phyloP scores from a whole-genome alignment of 2,797 vertebrate species.

The Sternotherus odoratus region DNA sequence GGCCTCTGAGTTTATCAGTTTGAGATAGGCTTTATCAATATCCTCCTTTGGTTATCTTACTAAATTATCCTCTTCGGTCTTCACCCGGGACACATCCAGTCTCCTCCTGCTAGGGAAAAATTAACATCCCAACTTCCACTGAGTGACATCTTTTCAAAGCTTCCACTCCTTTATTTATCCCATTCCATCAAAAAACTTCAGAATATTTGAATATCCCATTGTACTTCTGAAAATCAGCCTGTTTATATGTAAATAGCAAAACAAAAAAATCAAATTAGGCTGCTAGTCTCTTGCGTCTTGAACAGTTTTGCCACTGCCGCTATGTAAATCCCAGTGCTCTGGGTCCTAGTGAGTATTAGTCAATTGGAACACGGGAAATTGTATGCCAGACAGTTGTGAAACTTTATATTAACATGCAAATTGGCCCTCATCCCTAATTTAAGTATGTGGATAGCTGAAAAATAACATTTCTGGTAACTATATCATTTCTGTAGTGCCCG shows the following conservation, averaged over 20 bases:
- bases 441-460: not conserved
- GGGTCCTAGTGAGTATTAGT: not conserved
- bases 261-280: not conserved
- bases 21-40: not conserved
- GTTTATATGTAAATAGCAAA: not conserved
- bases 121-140: fast-evolving
- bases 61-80: not conserved
- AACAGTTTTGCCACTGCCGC: not conserved
- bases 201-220: not conserved
- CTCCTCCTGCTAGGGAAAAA: not conserved
- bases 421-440: not conserved
- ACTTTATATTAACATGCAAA: not conserved
- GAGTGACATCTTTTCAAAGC: not conserved
- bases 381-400: not conserved
- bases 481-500: not conserved
- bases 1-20: not conserved
- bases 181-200: not conserved
- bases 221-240: not conserved
- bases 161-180: not conserved
- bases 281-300: not conserved
- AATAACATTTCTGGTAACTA: not conserved
- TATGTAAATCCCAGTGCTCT: not conserved
- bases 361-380: not conserved
- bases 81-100: not conserved
- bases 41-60: not conserved